Base-by-base conservation (phyloP, 2,797 vertebrate genomes). In the Melanotaenia nigrans region DNA sequence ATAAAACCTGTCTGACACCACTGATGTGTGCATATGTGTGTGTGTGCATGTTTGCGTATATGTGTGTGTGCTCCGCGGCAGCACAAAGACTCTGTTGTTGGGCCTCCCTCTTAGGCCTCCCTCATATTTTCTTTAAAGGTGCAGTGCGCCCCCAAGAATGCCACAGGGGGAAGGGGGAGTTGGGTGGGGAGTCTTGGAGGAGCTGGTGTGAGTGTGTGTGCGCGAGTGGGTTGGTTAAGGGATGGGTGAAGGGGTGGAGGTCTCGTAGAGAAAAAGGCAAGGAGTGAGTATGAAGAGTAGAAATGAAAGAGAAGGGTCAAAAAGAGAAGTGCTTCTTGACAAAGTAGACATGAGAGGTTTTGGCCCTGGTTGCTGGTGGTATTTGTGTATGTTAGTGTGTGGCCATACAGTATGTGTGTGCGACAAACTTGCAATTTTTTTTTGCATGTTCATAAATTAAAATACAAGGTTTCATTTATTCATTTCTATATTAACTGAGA, bases 41-140 rank as follows among this genome's bases (percentile, higher is more conserved):
- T 5, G 59, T 16, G 68, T 64, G 49, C 55, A 18, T 40, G 54
- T 51, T 67, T 64, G 49, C 65, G 65, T 81, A 59, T 70, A 60
- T 55, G 71, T 56, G 68, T 65, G 67, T 68, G 61, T 54, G 66
- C 78, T 85, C 62, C 10, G 84, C 91, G 85, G 91, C 92, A 93
- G 93, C 92, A 94, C 94, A 95, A 94, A 93, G 93, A 73, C 91
- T 90, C 91, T 93, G 93, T 95, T 95, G 94, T 95, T 94, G 90
- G 91, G 88, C 91, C 91, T 92, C 89, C 88, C 90, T 91, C 89
- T 91, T 88, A 89, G 89, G 90, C 93, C 93, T 94, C 92, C 85
- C 90, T 91, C 90, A 93, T 94, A 92, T 94, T 94, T 94, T 94
- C 93, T 95, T 95, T 95, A 95, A 95, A 95, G 94, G 94, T 94